Evolutionary conservation across 2,113 vertebrate species (phyloP).

Genomic region (Bambusicola thoracicus): DNA sequence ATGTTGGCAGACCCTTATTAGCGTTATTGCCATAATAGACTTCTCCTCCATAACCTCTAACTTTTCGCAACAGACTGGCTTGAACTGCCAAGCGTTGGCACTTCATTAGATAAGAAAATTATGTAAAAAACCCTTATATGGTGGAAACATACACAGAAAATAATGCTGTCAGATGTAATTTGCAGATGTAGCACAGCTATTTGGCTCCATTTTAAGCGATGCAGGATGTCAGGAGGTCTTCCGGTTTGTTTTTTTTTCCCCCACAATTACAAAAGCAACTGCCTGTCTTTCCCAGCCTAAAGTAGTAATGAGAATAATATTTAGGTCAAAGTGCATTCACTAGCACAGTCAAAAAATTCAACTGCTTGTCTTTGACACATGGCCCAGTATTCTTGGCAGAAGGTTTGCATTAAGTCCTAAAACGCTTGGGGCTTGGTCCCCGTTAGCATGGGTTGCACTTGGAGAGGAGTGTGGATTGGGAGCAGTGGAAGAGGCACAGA

Average conservation of each 20-base stretch:
- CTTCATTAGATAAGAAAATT: constrained; percentile 59
- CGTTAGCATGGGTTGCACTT: neutral
- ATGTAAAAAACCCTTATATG: constrained; percentile 25
- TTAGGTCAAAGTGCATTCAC: constrained; percentile 41
- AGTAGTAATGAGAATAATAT: constrained; percentile 28
- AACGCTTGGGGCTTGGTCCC: neutral
- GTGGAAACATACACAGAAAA: neutral
- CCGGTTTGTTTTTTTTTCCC: constrained; percentile 19
- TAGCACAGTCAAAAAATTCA: constrained; percentile 25
- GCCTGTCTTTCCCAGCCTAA: neutral
- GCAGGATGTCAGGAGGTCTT: constrained; percentile 42
- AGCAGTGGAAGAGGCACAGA: neutral
- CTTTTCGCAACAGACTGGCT: constrained; percentile 40
- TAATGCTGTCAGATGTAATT: constrained; percentile 28
- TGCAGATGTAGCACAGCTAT: constrained; percentile 1
- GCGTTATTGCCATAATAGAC: constrained; percentile 44
- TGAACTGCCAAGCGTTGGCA: constrained; percentile 31
- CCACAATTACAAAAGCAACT: constrained; percentile 42
- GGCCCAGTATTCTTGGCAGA: neutral
- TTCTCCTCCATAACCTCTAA: constrained; percentile 50
- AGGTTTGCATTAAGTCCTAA: neutral
- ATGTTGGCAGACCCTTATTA: constrained; percentile 55
- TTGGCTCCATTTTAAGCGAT: constrained; percentile 59
- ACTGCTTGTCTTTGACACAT: constrained; percentile 22
- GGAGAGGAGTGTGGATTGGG: neutral